Evolutionary conservation across 2,113 vertebrate genomes (phyloP).

Genomic region (Symphodus melops): DNA sequence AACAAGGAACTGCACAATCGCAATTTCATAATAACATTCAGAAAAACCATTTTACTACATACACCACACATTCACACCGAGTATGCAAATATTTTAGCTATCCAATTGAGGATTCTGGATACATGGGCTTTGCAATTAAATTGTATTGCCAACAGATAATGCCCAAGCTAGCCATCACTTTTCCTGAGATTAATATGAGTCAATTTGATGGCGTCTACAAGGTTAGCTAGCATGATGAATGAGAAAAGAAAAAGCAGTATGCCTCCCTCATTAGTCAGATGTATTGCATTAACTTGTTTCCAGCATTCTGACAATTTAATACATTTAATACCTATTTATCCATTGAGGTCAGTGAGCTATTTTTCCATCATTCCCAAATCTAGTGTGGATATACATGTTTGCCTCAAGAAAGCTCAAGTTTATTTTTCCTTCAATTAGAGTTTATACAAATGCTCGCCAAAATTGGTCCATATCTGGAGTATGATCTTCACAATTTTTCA

Average conservation of each 20-base stretch:
- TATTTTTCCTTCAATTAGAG: constrained; percentile 31
- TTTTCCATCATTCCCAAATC: background rate
- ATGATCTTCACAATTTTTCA: constrained; percentile 39
- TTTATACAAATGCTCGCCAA: background rate
- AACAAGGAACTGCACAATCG: background rate
- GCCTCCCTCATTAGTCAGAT: background rate
- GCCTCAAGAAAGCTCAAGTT: background rate
- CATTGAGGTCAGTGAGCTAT: background rate
- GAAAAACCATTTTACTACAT: background rate
- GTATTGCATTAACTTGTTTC: background rate
- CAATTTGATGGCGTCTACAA: background rate
- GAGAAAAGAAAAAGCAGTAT: too few species aligned
- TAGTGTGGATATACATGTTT: background rate
- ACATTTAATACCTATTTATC: background rate
- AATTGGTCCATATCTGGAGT: constrained; percentile 11
- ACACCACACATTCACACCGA: background rate
- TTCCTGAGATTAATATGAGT: background rate
- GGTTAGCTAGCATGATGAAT: background rate
- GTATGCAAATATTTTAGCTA: background rate
- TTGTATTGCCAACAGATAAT: background rate
- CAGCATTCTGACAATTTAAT: background rate
- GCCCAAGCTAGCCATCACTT: background rate
- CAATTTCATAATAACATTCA: background rate
- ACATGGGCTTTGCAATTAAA: background rate
- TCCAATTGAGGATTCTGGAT: background rate